Conservation (phyloP, 2,797 vertebrate genomes). For the Bryconaethiops microstoma region DNA sequence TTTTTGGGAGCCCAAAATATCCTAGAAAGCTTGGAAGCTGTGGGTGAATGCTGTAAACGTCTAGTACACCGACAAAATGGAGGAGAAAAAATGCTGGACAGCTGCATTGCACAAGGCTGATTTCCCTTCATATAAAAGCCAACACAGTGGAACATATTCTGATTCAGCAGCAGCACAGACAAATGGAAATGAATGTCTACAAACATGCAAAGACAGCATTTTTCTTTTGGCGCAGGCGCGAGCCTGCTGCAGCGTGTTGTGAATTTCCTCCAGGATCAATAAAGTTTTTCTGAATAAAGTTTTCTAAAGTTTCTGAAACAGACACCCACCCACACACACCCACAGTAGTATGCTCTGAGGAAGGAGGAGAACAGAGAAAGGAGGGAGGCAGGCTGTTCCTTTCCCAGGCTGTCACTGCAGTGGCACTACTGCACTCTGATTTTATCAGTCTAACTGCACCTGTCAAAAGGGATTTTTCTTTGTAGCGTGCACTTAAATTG, state of each 20-base stretch:
- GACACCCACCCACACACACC: conserved; percentile 26
- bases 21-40: conserved; percentile 54
- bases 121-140: conserved; percentile 76
- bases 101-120: conserved; percentile 76
- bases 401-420: conserved; percentile 55
- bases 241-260: too few relatives aligned
- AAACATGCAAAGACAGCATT: conserved; percentile 31
- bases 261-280: too few relatives aligned
- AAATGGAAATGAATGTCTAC: conserved; percentile 65
- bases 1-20: background rate
- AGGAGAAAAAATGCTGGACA: conserved; percentile 66
- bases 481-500: conserved; percentile 75
- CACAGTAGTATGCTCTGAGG: conserved; percentile 34
- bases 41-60: conserved; percentile 60
- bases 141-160: conserved; percentile 75
- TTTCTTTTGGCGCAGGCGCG: too few relatives aligned
- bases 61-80: conserved; percentile 64
- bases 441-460: conserved; percentile 85
- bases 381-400: background rate
- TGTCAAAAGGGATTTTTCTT: conserved; percentile 76
- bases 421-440: conserved; percentile 75
- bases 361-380: conserved; percentile 12
- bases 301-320: too few relatives aligned
- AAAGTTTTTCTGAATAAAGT: too few relatives aligned
- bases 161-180: conserved; percentile 74